These are phyloP conservation scores for Fistularia commersonii DNA, from an alignment of 2,797 vertebrate genomes.

Conservation along the genomic window DNA sequence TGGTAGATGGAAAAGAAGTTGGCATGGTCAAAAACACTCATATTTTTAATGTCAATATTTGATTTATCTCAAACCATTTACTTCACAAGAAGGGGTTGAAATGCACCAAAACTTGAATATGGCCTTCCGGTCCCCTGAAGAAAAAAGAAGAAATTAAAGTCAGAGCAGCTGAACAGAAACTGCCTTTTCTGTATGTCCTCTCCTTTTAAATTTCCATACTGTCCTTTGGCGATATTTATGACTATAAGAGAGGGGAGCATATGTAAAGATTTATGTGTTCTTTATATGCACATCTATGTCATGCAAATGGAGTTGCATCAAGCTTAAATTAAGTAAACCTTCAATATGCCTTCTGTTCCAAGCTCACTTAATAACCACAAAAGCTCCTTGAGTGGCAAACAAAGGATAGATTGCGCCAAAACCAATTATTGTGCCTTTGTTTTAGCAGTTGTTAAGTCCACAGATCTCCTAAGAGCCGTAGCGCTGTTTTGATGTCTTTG, in stretches of 20 bases:
- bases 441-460: slow-evolving; percentile 74
- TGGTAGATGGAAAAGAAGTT: no score
- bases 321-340: slow-evolving; percentile 57
- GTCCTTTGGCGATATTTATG: slow-evolving; percentile 15
- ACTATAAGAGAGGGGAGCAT: slow-evolving; percentile 15
- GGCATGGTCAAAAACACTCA: no score
- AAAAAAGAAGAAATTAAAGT: no score
- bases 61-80: no score
- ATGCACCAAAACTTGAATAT: no score
- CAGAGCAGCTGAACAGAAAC: no score
- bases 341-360: slow-evolving; percentile 69
- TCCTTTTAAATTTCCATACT: neutral
- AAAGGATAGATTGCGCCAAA: slow-evolving; percentile 78
- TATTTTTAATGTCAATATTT: no score
- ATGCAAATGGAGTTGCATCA: slow-evolving; percentile 61
- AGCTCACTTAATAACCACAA: slow-evolving; percentile 65
- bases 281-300: slow-evolving; percentile 51
- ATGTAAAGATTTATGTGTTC: slow-evolving; percentile 27
- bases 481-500: slow-evolving; percentile 76
- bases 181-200: no score
- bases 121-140: no score
- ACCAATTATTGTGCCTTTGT: slow-evolving; percentile 80
- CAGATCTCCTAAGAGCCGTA: slow-evolving; percentile 71
- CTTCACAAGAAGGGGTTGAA: no score
- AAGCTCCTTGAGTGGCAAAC: slow-evolving; percentile 68